Conservation (phyloP, 2,113 vertebrate genomes). For the Salvator merianae region DNA sequence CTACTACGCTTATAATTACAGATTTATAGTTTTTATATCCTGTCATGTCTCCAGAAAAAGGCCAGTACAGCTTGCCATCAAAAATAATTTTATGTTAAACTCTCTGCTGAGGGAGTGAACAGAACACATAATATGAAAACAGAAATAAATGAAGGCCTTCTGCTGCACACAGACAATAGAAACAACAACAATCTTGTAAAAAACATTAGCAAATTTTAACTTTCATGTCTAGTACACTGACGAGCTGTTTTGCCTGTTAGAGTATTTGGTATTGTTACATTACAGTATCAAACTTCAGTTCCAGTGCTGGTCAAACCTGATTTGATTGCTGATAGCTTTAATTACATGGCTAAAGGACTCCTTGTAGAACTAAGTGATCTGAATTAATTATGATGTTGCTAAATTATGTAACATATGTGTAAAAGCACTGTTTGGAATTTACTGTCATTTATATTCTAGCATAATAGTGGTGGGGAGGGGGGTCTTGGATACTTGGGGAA, state of each 20-base stretch:
- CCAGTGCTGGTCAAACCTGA: background rate
- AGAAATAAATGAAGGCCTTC: constrained; percentile 33
- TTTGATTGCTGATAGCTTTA: constrained; percentile 51
- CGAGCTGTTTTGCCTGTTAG: background rate
- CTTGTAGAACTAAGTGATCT: constrained; percentile 42
- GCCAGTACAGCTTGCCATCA: too few relatives aligned
- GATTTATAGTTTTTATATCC: too few relatives aligned
- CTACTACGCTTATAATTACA: background rate
- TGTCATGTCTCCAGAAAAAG: too few relatives aligned
- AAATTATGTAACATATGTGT: constrained; percentile 28
- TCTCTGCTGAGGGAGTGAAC: too few relatives aligned
- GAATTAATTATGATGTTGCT: constrained; percentile 44
- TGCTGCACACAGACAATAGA: constrained; percentile 25
- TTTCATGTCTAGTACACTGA: constrained; percentile 36
- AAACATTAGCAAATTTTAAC: constrained; percentile 16
- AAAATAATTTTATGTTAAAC: too few relatives aligned
- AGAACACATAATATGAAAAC: background rate
- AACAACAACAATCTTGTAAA: constrained; percentile 46
- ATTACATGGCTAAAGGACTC: constrained; percentile 57
- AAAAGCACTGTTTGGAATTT: constrained; percentile 17
- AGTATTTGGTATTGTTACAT: background rate
- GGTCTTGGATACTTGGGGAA: background rate
- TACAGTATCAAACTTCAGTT: constrained; percentile 34
- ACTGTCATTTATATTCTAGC: constrained; percentile 33
- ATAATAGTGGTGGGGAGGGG: background rate